Evolutionary conservation across 1,140 invertebrate species (phyloP).

Genomic region (Agraylea sexmaculata): DNA sequence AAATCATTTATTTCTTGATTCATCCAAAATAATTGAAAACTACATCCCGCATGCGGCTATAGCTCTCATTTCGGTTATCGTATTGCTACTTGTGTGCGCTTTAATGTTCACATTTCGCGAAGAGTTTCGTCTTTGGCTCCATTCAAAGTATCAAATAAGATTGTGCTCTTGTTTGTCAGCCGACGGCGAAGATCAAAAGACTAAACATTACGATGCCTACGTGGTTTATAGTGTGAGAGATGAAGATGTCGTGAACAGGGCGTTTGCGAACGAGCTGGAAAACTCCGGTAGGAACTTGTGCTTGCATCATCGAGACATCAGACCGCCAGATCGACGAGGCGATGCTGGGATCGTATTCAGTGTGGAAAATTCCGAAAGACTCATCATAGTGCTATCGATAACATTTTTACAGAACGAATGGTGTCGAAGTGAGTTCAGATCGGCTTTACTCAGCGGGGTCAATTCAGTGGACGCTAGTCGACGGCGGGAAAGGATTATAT

Average conservation of each 20-base stretch:
- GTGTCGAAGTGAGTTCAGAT: constrained; percentile 57
- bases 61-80: constrained; percentile 58
- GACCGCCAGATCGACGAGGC: constrained; percentile 51
- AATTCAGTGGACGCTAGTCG: constrained; percentile 57
- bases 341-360: constrained; percentile 65
- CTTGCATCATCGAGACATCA: constrained; percentile 70
- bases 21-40: constrained; percentile 39
- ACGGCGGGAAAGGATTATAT: constrained; percentile 60
- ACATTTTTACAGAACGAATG: constrained; percentile 64
- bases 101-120: constrained; percentile 74
- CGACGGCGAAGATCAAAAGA: constrained; percentile 39
- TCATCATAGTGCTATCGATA: constrained; percentile 62
- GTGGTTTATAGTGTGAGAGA: constrained; percentile 78
- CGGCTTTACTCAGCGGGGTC: constrained; percentile 59
- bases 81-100: constrained; percentile 61
- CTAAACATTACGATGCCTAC: constrained; percentile 74
- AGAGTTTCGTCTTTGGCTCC: constrained; percentile 77
- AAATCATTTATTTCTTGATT: constrained; percentile 40
- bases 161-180: constrained; percentile 56
- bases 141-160: constrained; percentile 76
- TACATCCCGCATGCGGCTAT: constrained; percentile 74
- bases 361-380: constrained; percentile 59
- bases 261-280: constrained; percentile 68
- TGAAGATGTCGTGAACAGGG: constrained; percentile 66
- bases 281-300: constrained; percentile 58